Conservation (phyloP, 2,113 vertebrate species). For the Zosterops borbonicus region DNA sequence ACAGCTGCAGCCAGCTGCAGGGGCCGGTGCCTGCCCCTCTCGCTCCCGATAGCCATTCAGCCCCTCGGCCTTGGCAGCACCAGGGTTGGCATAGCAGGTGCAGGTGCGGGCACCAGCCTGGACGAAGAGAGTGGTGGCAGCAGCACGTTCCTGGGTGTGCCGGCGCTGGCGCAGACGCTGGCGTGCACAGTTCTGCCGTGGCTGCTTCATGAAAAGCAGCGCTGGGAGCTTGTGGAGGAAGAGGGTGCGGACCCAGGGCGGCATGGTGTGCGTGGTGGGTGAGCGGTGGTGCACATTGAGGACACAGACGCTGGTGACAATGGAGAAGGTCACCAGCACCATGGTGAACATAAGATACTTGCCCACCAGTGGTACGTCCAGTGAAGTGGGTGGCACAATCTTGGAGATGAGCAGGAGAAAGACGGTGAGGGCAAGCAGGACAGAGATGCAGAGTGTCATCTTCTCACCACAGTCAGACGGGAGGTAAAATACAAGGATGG, state of each 20-base stretch:
- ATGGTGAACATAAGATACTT: slow-evolving; percentile 99
- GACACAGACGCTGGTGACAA: slow-evolving; percentile 94
- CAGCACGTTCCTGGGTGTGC: slow-evolving; percentile 65
- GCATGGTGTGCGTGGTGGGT: slow-evolving; percentile 96
- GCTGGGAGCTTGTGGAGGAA: slow-evolving; percentile 91
- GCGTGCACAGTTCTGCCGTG: slow-evolving; percentile 86
- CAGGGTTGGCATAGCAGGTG: slow-evolving; percentile 86
- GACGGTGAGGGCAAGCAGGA: slow-evolving; percentile 92
- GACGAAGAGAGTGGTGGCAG: slow-evolving; percentile 6
- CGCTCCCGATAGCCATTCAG: slow-evolving; percentile 78
- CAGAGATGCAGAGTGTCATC: slow-evolving; percentile 95
- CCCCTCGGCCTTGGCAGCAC: slow-evolving; percentile 77
- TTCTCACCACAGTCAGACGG: slow-evolving; percentile 95
- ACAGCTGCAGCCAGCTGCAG: slow-evolving; percentile 61
- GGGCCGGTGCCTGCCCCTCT: slow-evolving; percentile 31
- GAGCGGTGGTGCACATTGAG: slow-evolving; percentile 96
- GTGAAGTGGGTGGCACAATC: slow-evolving; percentile 92
- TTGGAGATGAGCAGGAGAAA: slow-evolving; percentile 97
- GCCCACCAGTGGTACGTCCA: slow-evolving; percentile 92
- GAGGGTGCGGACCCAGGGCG: slow-evolving; percentile 89
- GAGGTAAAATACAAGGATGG: slow-evolving; percentile 95
- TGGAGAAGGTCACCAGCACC: slow-evolving; percentile 97
- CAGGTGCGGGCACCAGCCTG: slow-evolving; percentile 72
- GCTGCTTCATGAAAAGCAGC: slow-evolving; percentile 94
- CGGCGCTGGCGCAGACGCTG: slow-evolving; percentile 85